Percentiles rank a stretch among this genome's conserved stretches.
Conservation (phyloP, 30 jellyfish, hydroid and myxozoan species). For the Chironex yamaguchii region DNA sequence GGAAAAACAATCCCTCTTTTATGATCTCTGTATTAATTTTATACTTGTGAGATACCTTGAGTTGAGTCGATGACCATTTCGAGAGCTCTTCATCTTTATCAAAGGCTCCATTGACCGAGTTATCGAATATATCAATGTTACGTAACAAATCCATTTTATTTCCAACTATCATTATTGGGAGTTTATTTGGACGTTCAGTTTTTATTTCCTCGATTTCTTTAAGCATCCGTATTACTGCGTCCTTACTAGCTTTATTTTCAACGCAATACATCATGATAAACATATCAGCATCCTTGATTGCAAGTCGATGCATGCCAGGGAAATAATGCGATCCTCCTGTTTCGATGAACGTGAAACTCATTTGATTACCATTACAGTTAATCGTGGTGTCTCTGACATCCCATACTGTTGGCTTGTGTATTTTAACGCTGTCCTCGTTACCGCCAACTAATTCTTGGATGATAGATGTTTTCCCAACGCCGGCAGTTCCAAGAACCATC, state of each 20-base stretch:
- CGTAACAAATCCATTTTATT: not conserved
- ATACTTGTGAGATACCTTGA: not conserved
- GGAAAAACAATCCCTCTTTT: not conserved
- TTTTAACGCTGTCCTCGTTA: not conserved
- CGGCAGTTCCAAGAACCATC: not conserved
- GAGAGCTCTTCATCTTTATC: not conserved
- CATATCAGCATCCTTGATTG: not conserved
- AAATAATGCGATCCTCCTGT: not conserved
- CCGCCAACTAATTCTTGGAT: not conserved
- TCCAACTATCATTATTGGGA: not conserved
- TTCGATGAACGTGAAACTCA: not conserved
- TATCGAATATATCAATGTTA: not conserved
- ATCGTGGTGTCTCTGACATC: not conserved
- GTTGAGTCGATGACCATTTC: not conserved
- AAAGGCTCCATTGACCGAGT: not conserved
- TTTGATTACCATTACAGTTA: not conserved
- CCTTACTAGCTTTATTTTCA: not conserved
- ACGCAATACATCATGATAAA: too few relatives aligned
- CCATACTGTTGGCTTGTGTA: not conserved
- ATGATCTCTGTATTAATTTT: not conserved
- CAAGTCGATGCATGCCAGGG: not conserved
- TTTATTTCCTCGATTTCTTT: not conserved
- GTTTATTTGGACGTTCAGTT: not conserved
- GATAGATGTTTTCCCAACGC: not conserved
- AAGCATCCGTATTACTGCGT: too few relatives aligned